Evolutionary conservation across 2,797 vertebrate genomes (phyloP).

Genomic region (Pteropus rufus): DNA sequence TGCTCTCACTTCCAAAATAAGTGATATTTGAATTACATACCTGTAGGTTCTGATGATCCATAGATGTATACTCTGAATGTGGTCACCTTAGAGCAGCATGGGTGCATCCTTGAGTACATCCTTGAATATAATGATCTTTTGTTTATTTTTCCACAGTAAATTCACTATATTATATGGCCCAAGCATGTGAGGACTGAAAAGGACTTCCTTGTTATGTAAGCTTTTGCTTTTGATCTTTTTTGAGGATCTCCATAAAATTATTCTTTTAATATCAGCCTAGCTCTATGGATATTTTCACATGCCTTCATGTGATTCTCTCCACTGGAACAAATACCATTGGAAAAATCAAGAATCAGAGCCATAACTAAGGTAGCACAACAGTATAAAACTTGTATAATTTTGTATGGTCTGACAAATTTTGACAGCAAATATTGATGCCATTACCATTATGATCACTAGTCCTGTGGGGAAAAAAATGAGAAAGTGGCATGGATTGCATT

Average conservation of each 20-base stretch:
- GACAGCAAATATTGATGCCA: not conserved
- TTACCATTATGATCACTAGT: not conserved
- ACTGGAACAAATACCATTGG: conserved; percentile 10
- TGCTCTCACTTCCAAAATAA: not conserved
- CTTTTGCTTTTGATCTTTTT: conserved; percentile 44
- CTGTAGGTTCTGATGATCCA: not conserved
- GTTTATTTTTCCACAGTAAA: not conserved
- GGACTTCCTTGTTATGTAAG: not conserved
- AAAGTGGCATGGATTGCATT: not conserved
- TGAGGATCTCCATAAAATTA: not conserved
- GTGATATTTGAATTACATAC: not conserved
- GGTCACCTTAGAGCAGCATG: not conserved
- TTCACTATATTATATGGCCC: not conserved
- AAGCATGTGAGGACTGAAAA: not conserved
- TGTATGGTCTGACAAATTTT: not conserved
- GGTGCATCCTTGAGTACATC: not conserved
- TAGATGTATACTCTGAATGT: not conserved
- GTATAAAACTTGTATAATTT: not conserved
- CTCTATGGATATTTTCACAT: conserved; percentile 83
- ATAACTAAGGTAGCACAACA: conserved; percentile 26
- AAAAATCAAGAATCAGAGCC: conserved; percentile 20
- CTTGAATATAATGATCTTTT: not conserved
- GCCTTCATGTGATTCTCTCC: conserved; percentile 83
- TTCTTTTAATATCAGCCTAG: conserved; percentile 40
- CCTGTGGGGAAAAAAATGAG: not conserved